Base-by-base conservation (phyloP, 2,113 vertebrate genomes). In the Aix galericulata region DNA sequence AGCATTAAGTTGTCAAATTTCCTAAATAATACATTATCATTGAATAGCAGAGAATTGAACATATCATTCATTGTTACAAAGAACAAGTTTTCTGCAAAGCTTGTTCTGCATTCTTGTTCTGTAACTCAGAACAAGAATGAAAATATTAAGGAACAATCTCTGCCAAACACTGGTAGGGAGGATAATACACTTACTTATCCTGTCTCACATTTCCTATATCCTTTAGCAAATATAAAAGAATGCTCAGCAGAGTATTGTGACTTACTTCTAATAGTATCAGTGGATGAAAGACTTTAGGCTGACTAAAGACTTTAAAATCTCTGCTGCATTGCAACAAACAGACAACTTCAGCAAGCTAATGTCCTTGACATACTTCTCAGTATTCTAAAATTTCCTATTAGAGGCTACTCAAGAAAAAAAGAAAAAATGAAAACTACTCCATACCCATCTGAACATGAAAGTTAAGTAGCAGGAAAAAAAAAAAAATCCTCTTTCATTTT, bases 321-420 rank as follows among this genome's bases (percentile, higher is more conserved):
- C 8, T 12, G 53, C 64, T 86, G 48, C 38, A 81, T 31, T 91
- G 76, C 69, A 95, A 95, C 23, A 69, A 75, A 86, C 13, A 94
- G 77, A 68, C 16, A 89, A 62, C 42, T 95, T 52, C 68, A 81
- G 76, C 38, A 90, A 78, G 64, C 74, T 75, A 46, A 86, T 23
- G 93, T 48, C 95, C 95, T 95, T 94, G 96, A 95, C 93, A 95
- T 36, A 94, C 76, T 95, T 96, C 59, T 86, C 17, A 75, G 48
- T 40, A 31, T 66, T 68, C 68, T 84, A 75, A 74, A 81, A 91
- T 78, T 86, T 91, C 42, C 42, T 68, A 7, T 64, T 64, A 75
- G 32, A 86, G 36, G 73, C 22, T 81, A 23, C 11, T 9, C n/a
- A 86, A 82, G 25, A 82, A 92, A 92, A 93, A 73, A 88, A 92